Evolutionary conservation across 1,140 invertebrate species (phyloP).

Genomic region (Drosophila chauvacae): DNA sequence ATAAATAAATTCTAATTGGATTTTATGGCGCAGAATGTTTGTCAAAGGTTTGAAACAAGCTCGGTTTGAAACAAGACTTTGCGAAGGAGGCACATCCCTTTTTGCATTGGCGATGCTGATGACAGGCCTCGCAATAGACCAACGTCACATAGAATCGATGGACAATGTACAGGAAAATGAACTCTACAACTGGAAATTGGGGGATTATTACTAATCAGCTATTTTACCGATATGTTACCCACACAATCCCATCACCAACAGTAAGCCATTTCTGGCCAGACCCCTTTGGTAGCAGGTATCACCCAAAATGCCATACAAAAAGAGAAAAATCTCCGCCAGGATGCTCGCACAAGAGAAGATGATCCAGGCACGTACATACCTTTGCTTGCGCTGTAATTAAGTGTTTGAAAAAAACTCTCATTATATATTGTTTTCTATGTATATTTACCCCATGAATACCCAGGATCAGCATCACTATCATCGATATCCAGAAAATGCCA

Average conservation of each 20-base stretch:
- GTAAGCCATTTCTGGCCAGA: slow-evolving; percentile 31
- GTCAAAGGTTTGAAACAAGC: no score
- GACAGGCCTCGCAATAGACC: neutral
- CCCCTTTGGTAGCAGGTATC: slow-evolving; percentile 30
- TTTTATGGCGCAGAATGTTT: neutral
- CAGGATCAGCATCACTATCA: slow-evolving; percentile 51
- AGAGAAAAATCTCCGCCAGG: slow-evolving; percentile 35
- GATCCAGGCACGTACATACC: slow-evolving; percentile 52
- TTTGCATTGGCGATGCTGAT: neutral
- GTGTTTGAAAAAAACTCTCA: neutral
- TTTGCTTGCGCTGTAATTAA: slow-evolving; percentile 36
- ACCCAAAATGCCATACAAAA: slow-evolving; percentile 49
- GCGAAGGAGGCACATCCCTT: neutral
- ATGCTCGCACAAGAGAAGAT: slow-evolving; percentile 57
- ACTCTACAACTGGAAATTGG: slow-evolving; percentile 45
- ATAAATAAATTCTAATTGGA: neutral
- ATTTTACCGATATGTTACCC: neutral
- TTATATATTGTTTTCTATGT: neutral
- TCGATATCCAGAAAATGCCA: slow-evolving; percentile 55
- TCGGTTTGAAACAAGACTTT: neutral
- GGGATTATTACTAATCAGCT: neutral
- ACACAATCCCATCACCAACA: slow-evolving; percentile 40
- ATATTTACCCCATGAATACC: slow-evolving; percentile 60
- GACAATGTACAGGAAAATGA: slow-evolving; percentile 48
- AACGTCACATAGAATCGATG: slow-evolving; percentile 50